phyloP scores from a whole-genome alignment of 2,113 vertebrate genomes.

The Dolichallabes microphthalmus region DNA sequence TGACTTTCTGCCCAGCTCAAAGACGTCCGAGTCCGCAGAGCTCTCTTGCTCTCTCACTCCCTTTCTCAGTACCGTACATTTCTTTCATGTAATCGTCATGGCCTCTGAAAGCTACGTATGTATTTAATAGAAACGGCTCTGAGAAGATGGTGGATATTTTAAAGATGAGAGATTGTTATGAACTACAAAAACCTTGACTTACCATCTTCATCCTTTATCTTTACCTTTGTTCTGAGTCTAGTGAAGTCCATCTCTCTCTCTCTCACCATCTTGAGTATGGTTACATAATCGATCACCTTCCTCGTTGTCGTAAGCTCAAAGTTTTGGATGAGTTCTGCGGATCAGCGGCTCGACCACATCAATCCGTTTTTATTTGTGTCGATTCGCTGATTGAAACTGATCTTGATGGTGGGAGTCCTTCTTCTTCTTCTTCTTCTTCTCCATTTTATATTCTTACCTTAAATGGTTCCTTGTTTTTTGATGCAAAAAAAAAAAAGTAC shows the following conservation, averaged over 20 bases:
- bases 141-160: not conserved
- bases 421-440: not conserved
- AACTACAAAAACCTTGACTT: not conserved
- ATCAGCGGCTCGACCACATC: not conserved
- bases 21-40: slow-evolving; percentile 23
- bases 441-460: slow-evolving; percentile 32
- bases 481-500: not conserved
- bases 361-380: slow-evolving; percentile 8
- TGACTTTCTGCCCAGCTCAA: not conserved
- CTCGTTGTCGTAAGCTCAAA: slow-evolving; percentile 40
- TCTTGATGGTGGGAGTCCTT: slow-evolving; percentile 39
- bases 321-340: slow-evolving; percentile 21
- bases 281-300: no score
- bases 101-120: not conserved
- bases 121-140: not conserved
- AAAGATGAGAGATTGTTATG: not conserved
- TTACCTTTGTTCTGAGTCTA: slow-evolving; percentile 22
- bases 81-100: not conserved
- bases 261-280: no score
- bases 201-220: slow-evolving; percentile 19
- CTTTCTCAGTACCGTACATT: not conserved
- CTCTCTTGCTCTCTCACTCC: not conserved
- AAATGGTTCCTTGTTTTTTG: slow-evolving; percentile 16
- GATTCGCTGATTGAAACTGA: slow-evolving; percentile 41
- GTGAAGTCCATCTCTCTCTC: slow-evolving; percentile 15